These are phyloP conservation scores for Regulus satrapa DNA, from an alignment of 2,113 vertebrate genomes.

Conservation along the genomic window DNA sequence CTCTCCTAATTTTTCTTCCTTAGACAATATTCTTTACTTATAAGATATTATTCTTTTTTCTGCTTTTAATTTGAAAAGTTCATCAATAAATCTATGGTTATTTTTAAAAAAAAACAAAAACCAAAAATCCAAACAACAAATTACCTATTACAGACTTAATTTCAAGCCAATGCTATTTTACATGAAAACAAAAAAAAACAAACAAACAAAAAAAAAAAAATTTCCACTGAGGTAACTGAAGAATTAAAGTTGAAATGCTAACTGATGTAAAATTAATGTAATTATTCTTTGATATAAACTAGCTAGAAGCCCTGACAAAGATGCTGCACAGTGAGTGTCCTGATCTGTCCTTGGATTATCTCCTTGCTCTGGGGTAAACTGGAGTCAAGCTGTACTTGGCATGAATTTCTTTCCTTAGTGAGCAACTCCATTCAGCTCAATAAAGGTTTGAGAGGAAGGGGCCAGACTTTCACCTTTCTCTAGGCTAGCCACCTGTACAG, in stretches of 20 bases:
- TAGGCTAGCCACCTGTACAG: not conserved
- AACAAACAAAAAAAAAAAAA: not conserved
- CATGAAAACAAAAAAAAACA: not conserved
- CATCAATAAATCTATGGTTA: conserved; percentile 51
- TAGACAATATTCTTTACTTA: conserved; percentile 12
- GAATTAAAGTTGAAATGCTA: not conserved
- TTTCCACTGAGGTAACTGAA: not conserved
- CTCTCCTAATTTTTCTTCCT: conserved; percentile 38
- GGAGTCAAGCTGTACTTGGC: not conserved
- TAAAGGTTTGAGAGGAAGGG: not conserved
- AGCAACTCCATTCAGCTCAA: not conserved
- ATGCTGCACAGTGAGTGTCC: not conserved
- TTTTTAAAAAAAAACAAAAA: not conserved
- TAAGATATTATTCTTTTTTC: conserved; percentile 15
- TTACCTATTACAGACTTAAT: conserved; percentile 14
- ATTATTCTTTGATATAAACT: not conserved
- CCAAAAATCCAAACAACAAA: no score
- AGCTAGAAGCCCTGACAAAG: not conserved
- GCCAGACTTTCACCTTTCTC: not conserved
- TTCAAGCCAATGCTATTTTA: not conserved
- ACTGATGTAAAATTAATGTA: not conserved
- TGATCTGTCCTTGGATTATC: not conserved
- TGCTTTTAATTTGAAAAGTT: conserved; percentile 50
- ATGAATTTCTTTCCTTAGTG: not conserved
- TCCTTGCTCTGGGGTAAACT: not conserved